phyloP scores from a whole-genome alignment of 2,888 invertebrate genomes.

The Hyposoter didymator region DNA sequence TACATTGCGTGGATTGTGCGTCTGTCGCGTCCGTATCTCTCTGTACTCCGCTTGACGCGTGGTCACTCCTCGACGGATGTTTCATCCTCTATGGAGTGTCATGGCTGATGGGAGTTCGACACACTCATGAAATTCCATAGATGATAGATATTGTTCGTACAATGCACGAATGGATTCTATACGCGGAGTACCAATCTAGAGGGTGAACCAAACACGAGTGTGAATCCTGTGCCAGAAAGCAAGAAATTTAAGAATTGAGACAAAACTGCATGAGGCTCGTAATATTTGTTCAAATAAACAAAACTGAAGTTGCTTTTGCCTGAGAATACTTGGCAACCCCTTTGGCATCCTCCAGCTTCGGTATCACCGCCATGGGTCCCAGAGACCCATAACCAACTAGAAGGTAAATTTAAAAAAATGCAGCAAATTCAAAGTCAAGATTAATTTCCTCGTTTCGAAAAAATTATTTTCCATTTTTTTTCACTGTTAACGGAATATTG shows the following conservation, averaged over 20 bases:
- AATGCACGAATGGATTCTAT: conserved; percentile 12
- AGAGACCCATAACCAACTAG: too few species aligned
- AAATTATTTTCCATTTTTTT: neutral
- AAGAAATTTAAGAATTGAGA: too few species aligned
- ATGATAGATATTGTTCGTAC: conserved; percentile 29
- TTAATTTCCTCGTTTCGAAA: too few species aligned
- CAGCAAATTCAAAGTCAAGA: too few species aligned
- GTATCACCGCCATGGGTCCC: too few species aligned
- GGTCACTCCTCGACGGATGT: conserved; percentile 51
- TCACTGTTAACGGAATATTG: neutral
- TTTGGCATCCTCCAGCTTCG: too few species aligned
- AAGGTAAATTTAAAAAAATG: too few species aligned
- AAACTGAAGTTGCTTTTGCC: too few species aligned
- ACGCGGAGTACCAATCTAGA: neutral
- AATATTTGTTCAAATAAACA: too few species aligned
- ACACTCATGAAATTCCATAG: conserved; percentile 48
- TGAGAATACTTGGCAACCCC: too few species aligned
- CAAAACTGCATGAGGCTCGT: too few species aligned
- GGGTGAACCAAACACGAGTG: neutral
- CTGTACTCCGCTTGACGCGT: conserved; percentile 50
- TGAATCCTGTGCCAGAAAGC: too few species aligned
- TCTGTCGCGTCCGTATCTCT: conserved; percentile 41
- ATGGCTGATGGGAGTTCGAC: conserved; percentile 51
- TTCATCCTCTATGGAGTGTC: conserved; percentile 26
- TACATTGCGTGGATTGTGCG: conserved; percentile 31